These are phyloP conservation scores for Pagrus major DNA, from an alignment of 2,113 vertebrate species.

Conservation along the genomic window DNA sequence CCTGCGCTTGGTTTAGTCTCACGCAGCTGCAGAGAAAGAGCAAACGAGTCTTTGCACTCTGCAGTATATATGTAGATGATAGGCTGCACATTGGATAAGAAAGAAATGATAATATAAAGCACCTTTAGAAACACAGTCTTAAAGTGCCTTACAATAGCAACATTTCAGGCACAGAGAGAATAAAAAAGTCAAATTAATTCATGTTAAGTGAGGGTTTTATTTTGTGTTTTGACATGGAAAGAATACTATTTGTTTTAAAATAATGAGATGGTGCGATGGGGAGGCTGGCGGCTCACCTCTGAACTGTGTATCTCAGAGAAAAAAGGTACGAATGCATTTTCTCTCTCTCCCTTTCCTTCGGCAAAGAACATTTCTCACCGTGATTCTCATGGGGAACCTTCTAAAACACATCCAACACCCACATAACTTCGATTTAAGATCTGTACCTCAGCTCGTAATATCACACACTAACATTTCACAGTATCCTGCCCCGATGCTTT, in stretches of 20 bases:
- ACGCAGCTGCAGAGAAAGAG: constrained; percentile 15
- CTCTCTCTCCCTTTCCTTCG: constrained; percentile 61
- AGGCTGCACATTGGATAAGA: constrained; percentile 22
- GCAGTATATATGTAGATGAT: neutral
- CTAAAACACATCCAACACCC: constrained; percentile 77
- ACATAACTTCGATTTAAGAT: constrained; percentile 71
- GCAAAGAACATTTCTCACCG: constrained; percentile 70
- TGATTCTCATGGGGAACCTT: constrained; percentile 61
- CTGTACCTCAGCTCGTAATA: constrained; percentile 58
- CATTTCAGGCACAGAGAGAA: too few species aligned
- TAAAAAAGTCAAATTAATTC: too few species aligned
- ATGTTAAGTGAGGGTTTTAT: constrained; percentile 30
- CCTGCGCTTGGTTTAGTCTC: neutral
- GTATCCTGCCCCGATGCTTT: constrained; percentile 26
- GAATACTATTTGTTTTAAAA: constrained; percentile 55
- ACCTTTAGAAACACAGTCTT: too few species aligned
- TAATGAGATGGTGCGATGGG: constrained; percentile 55
- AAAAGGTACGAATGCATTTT: constrained; percentile 47
- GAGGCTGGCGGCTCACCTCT: constrained; percentile 57
- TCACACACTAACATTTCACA: constrained; percentile 61
- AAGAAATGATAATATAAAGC: too few species aligned
- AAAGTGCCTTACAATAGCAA: too few species aligned
- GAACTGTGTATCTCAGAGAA: constrained; percentile 57
- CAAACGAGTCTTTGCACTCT: constrained; percentile 6
- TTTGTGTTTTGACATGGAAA: constrained; percentile 34